Percentiles rank a stretch among this genome's conserved stretches.
Conservation (phyloP, 2,113 vertebrate genomes). For the Halichoeres trimaculatus region DNA sequence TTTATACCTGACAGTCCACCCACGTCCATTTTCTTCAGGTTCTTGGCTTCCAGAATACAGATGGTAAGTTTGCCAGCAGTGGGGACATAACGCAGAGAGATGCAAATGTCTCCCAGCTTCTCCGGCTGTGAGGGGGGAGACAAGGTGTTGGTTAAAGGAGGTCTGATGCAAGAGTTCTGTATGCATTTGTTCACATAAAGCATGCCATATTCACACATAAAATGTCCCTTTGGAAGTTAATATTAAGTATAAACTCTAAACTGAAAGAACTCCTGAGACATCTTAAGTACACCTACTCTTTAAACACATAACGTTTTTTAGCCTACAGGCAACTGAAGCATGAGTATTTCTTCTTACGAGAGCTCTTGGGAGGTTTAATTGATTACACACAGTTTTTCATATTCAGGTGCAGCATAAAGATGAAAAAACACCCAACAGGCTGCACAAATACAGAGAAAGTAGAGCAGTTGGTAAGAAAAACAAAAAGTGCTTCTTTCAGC, state of each 20-base stretch:
- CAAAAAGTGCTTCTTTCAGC: constrained; percentile 1
- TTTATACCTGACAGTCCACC: constrained; percentile 93
- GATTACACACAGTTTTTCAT: constrained; percentile 34
- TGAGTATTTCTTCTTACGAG: constrained; percentile 13
- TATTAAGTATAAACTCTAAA: neutral
- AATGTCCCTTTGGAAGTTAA: neutral
- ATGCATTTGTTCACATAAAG: neutral
- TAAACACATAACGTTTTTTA: constrained; percentile 11
- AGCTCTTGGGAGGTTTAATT: constrained; percentile 20
- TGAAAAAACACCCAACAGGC: neutral
- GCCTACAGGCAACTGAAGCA: neutral
- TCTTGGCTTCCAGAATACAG: constrained; percentile 98
- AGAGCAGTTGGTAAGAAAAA: neutral
- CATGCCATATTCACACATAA: neutral
- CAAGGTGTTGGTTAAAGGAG: constrained; percentile 31
- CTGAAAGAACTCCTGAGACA: neutral
- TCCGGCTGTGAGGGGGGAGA: constrained; percentile 86
- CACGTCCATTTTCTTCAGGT: constrained; percentile 99
- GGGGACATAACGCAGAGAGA: constrained; percentile 96
- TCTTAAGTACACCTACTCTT: constrained; percentile 1
- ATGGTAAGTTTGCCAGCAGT: constrained; percentile 97
- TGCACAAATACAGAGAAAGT: constrained; percentile 1
- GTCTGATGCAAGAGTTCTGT: neutral
- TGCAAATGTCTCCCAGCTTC: constrained; percentile 98
- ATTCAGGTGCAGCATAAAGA: neutral